These are phyloP conservation scores for Nymphalis polychloros DNA, from an alignment of 2,888 invertebrate genomes.

Conservation along the genomic window DNA sequence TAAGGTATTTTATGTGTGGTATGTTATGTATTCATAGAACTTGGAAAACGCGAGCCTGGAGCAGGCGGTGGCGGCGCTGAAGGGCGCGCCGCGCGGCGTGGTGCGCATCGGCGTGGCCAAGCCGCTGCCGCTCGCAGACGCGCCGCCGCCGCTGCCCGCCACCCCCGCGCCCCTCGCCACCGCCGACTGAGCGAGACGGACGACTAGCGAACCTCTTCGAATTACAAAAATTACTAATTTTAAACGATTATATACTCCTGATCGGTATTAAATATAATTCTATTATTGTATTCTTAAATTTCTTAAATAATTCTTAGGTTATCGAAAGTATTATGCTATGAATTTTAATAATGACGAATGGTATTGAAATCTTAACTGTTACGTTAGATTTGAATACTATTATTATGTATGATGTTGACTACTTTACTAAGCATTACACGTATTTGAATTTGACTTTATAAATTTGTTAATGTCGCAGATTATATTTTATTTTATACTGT, in stretches of 20 bases:
- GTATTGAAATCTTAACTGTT: no score
- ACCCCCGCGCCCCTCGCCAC: conserved; percentile 52
- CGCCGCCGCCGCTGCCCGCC: conserved; percentile 67
- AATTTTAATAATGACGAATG: no score
- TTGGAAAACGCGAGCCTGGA: conserved; percentile 97
- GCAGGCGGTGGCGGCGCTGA: conserved; percentile 97
- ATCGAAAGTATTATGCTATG: no score
- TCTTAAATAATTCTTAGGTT: no score
- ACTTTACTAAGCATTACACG: not conserved
- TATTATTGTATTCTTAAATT: no score
- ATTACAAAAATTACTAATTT: no score
- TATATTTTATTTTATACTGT: not conserved
- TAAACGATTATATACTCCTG: no score
- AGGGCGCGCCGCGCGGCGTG: conserved; percentile 96
- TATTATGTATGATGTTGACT: not conserved
- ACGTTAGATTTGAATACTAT: not conserved
- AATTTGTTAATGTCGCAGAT: not conserved
- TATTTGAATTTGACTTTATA: not conserved
- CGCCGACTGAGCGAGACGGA: not conserved
- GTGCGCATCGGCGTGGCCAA: conserved; percentile 98
- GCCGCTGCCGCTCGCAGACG: conserved; percentile 91
- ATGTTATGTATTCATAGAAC: conserved; percentile 56
- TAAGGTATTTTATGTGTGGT: no score
- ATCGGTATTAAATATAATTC: no score
- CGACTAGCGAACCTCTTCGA: no score